phyloP scores from a whole-genome alignment of 2,797 vertebrate genomes.

The Smutsia gigantea region DNA sequence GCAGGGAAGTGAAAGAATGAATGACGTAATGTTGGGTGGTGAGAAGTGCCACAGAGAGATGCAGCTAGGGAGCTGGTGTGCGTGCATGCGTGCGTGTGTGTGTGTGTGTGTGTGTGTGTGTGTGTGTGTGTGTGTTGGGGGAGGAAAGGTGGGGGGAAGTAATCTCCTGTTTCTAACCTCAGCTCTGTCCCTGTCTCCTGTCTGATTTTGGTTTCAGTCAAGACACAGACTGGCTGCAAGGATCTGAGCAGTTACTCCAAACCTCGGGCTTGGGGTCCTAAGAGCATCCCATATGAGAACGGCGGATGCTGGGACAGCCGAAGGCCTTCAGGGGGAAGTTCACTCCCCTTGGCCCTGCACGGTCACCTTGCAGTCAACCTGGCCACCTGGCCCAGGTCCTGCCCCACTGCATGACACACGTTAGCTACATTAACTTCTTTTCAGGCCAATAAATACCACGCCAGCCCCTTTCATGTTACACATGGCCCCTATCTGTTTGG shows the following conservation, averaged over 20 bases:
- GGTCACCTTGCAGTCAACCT: not conserved
- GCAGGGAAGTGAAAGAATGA: not conserved
- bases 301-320: not conserved
- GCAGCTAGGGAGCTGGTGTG: not conserved
- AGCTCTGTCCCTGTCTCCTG: not conserved
- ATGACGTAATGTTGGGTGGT: accelerated
- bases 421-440: not conserved
- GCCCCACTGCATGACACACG: no score
- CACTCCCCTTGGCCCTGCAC: not conserved
- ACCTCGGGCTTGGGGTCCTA: not conserved
- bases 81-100: accelerated
- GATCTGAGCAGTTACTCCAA: not conserved
- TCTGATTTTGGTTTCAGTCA: not conserved
- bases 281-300: no score
- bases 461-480: no score
- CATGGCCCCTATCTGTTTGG: not conserved
- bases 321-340: not conserved
- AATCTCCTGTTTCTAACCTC: not conserved
- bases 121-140: not conserved
- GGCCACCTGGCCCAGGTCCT: not conserved
- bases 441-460: accelerated
- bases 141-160: not conserved
- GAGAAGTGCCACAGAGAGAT: not conserved
- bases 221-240: not conserved
- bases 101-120: accelerated